Conservation (phyloP, 64 coral and sea anemone species). For the Montipora capricornis region DNA sequence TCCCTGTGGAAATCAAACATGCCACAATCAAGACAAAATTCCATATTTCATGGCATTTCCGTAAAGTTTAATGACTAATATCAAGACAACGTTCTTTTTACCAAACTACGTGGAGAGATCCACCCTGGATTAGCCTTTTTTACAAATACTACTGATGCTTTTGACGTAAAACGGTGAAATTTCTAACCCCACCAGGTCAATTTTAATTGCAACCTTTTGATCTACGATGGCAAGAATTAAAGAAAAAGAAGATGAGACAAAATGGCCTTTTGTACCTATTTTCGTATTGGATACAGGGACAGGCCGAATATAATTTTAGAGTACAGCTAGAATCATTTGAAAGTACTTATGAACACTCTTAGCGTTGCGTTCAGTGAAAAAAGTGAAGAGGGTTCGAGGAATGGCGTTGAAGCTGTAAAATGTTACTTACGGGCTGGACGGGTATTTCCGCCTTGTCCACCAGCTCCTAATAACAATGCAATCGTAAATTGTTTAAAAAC, state of each 20-base stretch:
- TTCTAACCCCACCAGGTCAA: no score
- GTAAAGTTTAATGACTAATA: background rate
- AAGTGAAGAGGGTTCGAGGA: background rate
- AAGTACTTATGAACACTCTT: background rate
- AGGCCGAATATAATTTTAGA: background rate
- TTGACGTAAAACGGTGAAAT: no score
- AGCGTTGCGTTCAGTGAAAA: background rate
- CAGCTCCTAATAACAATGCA: background rate
- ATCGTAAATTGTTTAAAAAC: background rate
- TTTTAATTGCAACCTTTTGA: no score
- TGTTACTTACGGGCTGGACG: constrained; percentile 40
- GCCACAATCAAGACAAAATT: background rate
- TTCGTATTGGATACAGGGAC: no score
- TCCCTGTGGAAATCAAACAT: background rate
- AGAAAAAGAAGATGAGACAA: no score
- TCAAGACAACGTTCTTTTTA: background rate
- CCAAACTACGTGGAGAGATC: background rate
- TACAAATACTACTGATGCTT: no score
- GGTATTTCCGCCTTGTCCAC: constrained; percentile 8
- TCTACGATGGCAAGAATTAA: no score
- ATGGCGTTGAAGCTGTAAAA: background rate
- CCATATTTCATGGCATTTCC: background rate
- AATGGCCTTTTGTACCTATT: no score
- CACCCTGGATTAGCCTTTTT: no score
- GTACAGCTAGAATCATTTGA: background rate